phyloP scores from a whole-genome alignment of 2,797 vertebrate genomes.

The Platyrinchus mystaceus region DNA sequence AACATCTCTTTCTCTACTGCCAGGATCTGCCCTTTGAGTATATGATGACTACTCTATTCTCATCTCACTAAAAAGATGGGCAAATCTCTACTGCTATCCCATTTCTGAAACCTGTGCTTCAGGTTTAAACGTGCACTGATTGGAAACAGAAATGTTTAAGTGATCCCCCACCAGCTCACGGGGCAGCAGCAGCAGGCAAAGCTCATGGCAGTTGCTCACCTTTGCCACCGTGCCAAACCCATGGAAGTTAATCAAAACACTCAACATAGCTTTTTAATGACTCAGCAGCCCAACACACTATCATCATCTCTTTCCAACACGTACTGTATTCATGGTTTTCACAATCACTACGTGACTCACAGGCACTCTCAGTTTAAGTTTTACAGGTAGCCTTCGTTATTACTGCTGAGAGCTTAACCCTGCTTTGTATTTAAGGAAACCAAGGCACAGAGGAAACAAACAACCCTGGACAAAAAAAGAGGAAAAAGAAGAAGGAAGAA shows the following conservation, averaged over 20 bases:
- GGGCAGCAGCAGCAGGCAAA: neutral
- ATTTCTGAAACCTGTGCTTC: neutral
- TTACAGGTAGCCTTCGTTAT: neutral
- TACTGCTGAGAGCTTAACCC: neutral
- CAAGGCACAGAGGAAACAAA: neutral
- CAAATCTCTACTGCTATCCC: rapidly evolving
- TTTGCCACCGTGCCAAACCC: neutral
- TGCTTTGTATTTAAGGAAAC: neutral
- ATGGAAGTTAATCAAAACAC: constrained; percentile 26
- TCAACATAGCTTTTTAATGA: neutral
- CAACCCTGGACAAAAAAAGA: neutral
- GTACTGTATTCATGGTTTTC: neutral
- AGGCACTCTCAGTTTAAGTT: neutral
- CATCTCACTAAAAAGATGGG: neutral
- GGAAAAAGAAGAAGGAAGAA: neutral
- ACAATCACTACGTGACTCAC: constrained; percentile 24
- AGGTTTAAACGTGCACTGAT: neutral
- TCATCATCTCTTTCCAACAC: constrained; percentile 5
- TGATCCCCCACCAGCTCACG: neutral
- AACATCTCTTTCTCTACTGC: neutral
- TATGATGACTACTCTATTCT: neutral
- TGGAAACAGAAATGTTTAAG: neutral
- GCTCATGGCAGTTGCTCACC: neutral
- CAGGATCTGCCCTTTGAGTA: neutral
- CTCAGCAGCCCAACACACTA: constrained; percentile 8